Conservation (phyloP, 1,140 invertebrate species). For the Centruroides vittatus region DNA sequence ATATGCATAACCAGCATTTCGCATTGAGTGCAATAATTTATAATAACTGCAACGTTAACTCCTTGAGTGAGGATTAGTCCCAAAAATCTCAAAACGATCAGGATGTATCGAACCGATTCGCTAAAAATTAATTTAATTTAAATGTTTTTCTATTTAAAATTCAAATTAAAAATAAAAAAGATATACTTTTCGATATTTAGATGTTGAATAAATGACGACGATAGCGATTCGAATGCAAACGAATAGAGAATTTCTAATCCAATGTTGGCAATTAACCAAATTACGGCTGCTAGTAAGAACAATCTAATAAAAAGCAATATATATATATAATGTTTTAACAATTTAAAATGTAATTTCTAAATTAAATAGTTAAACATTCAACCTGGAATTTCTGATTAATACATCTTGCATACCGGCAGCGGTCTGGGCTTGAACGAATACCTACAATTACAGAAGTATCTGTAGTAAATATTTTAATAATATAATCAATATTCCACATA, state of each 20-base stretch:
- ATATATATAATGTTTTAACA: too few species aligned
- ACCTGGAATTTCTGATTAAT: constrained; percentile 11
- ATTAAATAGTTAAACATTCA: neutral
- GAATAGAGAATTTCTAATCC: constrained; percentile 9
- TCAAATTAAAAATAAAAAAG: neutral
- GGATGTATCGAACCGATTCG: neutral
- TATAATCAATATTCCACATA: constrained; percentile 27
- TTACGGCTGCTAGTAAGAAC: constrained; percentile 4
- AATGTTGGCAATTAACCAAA: constrained; percentile 6
- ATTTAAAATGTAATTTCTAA: neutral
- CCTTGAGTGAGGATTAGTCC: neutral
- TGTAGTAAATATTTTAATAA: neutral
- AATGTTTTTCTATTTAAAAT: neutral
- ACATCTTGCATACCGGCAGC: constrained; percentile 1
- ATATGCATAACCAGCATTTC: constrained; percentile 31
- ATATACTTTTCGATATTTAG: neutral
- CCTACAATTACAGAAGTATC: neutral
- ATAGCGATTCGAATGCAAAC: constrained; percentile 3
- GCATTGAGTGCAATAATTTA: constrained; percentile 32
- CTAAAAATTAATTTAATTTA: neutral
- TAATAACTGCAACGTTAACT: constrained; percentile 25
- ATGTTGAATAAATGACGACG: neutral
- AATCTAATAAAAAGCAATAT: constrained; percentile 1
- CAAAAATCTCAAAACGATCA: neutral
- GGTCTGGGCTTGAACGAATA: constrained; percentile 7